These are phyloP conservation scores for Lerema accius DNA, from an alignment of 1,140 invertebrate genomes.

Conservation along the genomic window DNA sequence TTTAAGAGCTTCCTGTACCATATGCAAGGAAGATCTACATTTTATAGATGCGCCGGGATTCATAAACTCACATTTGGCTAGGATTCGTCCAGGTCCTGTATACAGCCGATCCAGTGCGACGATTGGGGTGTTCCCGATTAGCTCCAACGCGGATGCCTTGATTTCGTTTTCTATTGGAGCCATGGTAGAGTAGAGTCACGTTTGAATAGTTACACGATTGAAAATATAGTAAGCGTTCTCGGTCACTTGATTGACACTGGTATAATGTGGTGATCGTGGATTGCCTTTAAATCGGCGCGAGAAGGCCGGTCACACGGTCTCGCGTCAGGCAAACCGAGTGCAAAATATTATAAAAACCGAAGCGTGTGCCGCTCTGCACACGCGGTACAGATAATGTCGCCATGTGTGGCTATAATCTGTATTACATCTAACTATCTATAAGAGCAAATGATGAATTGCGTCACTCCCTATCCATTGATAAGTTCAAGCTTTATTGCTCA, in stretches of 20 bases:
- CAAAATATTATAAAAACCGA: background rate
- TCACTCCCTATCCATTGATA: too few species aligned
- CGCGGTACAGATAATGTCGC: background rate
- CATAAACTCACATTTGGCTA: slow-evolving; percentile 76
- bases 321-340: background rate
- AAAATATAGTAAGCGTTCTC: background rate
- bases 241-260: slow-evolving; percentile 2
- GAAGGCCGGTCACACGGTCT: slow-evolving; percentile 3
- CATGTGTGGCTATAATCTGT: background rate
- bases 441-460: too few species aligned
- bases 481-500: too few species aligned
- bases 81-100: slow-evolving; percentile 63
- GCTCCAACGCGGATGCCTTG: slow-evolving; percentile 65
- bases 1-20: slow-evolving; percentile 60
- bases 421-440: background rate
- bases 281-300: background rate
- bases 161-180: slow-evolving; percentile 46
- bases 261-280: background rate
- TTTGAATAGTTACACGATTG: too few species aligned
- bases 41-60: slow-evolving; percentile 75
- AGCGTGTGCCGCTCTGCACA: background rate
- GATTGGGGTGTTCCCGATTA: slow-evolving; percentile 72
- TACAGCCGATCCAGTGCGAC: slow-evolving; percentile 68
- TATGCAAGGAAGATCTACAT: slow-evolving; percentile 66
- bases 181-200: too few species aligned